Conservation (phyloP, 1,140 invertebrate species). For the Teleogryllus occipitalis region DNA sequence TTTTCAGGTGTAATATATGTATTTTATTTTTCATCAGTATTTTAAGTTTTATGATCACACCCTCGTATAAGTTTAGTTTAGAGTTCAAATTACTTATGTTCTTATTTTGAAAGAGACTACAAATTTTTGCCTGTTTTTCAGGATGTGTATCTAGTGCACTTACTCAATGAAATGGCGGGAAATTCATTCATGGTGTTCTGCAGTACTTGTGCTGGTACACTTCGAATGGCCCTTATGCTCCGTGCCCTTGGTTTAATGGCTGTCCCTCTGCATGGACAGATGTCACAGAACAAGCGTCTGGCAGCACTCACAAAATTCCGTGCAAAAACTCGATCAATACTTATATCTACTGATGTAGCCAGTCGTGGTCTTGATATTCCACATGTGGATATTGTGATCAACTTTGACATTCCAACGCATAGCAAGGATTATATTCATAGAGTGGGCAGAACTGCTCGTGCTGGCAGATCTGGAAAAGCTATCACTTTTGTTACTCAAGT, state of each 20-base stretch:
- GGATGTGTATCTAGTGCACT: constrained; percentile 94
- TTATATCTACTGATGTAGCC: constrained; percentile 97
- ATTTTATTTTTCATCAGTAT: too few relatives aligned
- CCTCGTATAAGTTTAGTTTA: too few relatives aligned
- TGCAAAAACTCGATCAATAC: constrained; percentile 72
- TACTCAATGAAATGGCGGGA: constrained; percentile 91
- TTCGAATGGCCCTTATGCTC: constrained; percentile 79
- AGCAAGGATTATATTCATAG: constrained; percentile 92
- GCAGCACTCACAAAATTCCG: constrained; percentile 90
- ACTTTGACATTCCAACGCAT: constrained; percentile 94
- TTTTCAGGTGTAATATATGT: too few relatives aligned
- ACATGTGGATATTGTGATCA: constrained; percentile 95
- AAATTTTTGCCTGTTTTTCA: constrained; percentile 35
- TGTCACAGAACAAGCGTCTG: constrained; percentile 89
- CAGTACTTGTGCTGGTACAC: constrained; percentile 85
- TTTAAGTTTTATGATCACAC: too few relatives aligned
- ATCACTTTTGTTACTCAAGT: constrained; percentile 78
- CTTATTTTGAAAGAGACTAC: neutral
- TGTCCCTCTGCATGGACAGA: constrained; percentile 94
- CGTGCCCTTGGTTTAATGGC: constrained; percentile 82
- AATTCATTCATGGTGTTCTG: constrained; percentile 98
- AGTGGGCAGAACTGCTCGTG: constrained; percentile 83
- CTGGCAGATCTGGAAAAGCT: constrained; percentile 76
- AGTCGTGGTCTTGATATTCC: constrained; percentile 97
- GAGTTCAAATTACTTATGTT: too few relatives aligned